Conservation (phyloP, 2,113 vertebrate genomes). For the Canis aureus region DNA sequence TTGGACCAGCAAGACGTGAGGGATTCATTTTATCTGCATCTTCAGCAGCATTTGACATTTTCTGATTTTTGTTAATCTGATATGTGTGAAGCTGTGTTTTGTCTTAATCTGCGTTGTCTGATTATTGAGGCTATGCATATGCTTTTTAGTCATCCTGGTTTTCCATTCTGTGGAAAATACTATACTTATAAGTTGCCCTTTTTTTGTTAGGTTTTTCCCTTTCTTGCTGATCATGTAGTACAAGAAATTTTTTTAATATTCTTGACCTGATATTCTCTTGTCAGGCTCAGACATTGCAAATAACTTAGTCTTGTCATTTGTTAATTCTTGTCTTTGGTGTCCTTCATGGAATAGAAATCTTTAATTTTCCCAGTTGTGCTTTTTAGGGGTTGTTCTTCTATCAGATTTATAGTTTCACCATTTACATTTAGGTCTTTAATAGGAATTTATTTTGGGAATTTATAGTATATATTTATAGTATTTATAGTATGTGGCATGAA, state of each 20-base stretch:
- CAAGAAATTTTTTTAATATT: background rate
- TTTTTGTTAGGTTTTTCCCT: slow-evolving; percentile 21
- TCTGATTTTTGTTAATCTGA: slow-evolving; percentile 33
- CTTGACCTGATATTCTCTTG: background rate
- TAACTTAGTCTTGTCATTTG: background rate
- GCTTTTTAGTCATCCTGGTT: background rate
- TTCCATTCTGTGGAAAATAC: background rate
- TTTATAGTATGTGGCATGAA: background rate
- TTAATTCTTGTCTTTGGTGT: slow-evolving; percentile 6
- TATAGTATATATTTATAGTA: too few species aligned
- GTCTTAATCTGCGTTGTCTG: slow-evolving; percentile 5
- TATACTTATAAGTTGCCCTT: background rate
- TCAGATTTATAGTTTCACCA: slow-evolving; percentile 2
- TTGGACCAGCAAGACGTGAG: background rate
- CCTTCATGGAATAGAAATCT: background rate
- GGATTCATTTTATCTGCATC: background rate
- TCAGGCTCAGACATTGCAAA: background rate
- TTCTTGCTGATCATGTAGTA: background rate
- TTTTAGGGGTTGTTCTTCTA: background rate
- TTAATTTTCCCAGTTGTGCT: background rate
- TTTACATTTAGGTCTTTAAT: slow-evolving; percentile 23
- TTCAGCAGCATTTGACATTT: background rate
- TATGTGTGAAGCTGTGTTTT: background rate
- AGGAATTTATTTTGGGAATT: background rate
- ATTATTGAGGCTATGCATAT: background rate